Conservation (phyloP, 2,888 invertebrate genomes). For the Ethmia dodecea region DNA sequence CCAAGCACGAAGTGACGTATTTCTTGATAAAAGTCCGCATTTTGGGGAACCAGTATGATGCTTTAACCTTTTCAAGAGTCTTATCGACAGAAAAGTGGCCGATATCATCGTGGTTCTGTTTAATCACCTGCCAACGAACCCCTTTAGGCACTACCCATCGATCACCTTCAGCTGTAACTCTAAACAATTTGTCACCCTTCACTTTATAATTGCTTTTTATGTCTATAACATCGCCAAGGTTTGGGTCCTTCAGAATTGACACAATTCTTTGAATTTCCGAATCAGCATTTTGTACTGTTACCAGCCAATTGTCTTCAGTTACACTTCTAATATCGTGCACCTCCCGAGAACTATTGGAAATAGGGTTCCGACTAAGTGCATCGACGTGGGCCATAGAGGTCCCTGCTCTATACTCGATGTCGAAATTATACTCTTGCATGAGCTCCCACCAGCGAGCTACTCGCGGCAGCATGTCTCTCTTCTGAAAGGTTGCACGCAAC, state of each 20-base stretch:
- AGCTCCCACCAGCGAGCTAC: conserved; percentile 33
- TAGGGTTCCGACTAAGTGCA: conserved; percentile 28
- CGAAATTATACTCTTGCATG: conserved; percentile 30
- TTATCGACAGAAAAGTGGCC: conserved; percentile 16
- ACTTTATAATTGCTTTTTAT: conserved; percentile 12
- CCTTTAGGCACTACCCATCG: conserved; percentile 10
- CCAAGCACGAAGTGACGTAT: conserved; percentile 42
- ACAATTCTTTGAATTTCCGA: conserved; percentile 6
- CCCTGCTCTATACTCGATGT: conserved; percentile 22
- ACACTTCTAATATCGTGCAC: not conserved
- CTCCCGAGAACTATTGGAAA: not conserved
- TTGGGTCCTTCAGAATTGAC: conserved; percentile 5
- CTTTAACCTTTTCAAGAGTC: conserved; percentile 12
- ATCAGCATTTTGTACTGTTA: conserved; percentile 11
- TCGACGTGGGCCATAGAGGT: conserved; percentile 32
- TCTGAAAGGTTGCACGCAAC: conserved; percentile 19
- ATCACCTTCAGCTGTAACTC: conserved; percentile 7
- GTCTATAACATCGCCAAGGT: conserved; percentile 7
- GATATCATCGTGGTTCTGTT: conserved; percentile 14
- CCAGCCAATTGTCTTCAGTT: conserved; percentile 9
- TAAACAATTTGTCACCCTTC: conserved; percentile 9
- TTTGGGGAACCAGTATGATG: conserved; percentile 45
- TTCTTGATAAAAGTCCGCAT: conserved; percentile 39
- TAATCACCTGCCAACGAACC: conserved; percentile 12
- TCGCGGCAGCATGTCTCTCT: conserved; percentile 25